Evolutionary conservation across 2,888 invertebrate species (phyloP), one percentile per base, ranked within the genome.

Genomic region (Clanis bilineata): DNA sequence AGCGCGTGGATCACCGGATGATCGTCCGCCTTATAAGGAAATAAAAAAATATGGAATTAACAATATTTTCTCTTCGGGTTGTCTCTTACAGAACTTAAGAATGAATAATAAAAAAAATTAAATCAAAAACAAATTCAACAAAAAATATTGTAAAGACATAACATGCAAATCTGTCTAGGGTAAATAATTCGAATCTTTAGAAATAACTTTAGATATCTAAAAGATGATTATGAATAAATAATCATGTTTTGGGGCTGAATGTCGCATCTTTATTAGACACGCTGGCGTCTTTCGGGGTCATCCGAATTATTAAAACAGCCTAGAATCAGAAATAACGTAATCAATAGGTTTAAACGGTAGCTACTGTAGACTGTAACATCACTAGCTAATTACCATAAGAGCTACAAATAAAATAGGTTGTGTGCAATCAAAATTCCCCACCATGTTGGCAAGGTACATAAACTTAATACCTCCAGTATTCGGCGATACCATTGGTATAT

Each of bases 401-500:
- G 7, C 41, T 23, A n/a, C 54, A 32, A 12, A 7, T 23, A 23
- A 32, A 4, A 28, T 28, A 32, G 5, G 28, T 15, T 18, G 28
- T 18, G 18, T 28, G 18, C 18, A 32, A 51, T 51, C n/a, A 51
- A 51, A 51, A 51, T 51, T 51, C 51, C 51, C 32, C 51, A 45
- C 12, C 22, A 28, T 18, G 21, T 18, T 32, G 18, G 32, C 47
- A 28, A 15, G 32, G 51, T 51, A 51, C 51, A 18, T 51, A 15
- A 47, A 47, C 6, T 15, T 28, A 28, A 47, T 45, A 47, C 28
- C 28, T 25, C 32, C 18, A 9, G 47, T 32, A 45, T 45, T 45
- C 45, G 45, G 23, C 45, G 45, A 45, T 51, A 21, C 51, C 51
- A 32, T 18, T 51, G 51, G 51, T 51, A 51, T 51, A 59, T 44